Evolutionary conservation across 2,113 vertebrate genomes (phyloP).

Genomic region (Okapia johnstoni): DNA sequence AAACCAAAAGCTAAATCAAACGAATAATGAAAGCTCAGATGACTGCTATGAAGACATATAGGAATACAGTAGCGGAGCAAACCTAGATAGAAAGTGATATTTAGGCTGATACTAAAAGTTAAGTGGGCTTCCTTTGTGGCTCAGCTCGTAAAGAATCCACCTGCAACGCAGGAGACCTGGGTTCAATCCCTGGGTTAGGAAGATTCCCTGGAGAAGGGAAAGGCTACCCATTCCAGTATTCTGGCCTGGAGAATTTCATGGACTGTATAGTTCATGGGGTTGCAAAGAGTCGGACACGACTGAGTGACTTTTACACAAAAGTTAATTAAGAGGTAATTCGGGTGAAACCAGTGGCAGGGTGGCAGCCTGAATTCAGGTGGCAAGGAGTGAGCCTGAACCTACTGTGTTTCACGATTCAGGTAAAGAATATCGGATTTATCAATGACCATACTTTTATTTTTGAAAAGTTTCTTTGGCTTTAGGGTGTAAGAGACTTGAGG

Average conservation of each 20-base stretch:
- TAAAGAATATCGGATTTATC: not conserved
- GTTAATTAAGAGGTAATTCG: not conserved
- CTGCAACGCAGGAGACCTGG: not conserved
- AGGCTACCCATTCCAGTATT: not conserved
- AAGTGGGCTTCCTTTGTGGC: not conserved
- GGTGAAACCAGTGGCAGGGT: not conserved
- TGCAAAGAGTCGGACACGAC: not conserved
- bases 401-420: not conserved
- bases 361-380: not conserved
- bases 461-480: not conserved
- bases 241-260: not conserved
- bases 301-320: not conserved
- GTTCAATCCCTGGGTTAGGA: not conserved
- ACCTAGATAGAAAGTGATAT: not conserved
- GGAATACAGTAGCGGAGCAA: not conserved
- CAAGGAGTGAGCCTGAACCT: not conserved
- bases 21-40: not conserved
- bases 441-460: not conserved
- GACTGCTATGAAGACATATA: not conserved
- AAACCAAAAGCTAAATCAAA: not conserved
- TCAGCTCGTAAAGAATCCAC: fast-evolving
- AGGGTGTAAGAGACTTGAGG: not conserved
- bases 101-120: not conserved
- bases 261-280: not conserved
- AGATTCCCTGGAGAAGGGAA: not conserved